Evolutionary conservation across 2,888 invertebrate genomes (phyloP).

Genomic region (Hirudinaria manillensis): DNA sequence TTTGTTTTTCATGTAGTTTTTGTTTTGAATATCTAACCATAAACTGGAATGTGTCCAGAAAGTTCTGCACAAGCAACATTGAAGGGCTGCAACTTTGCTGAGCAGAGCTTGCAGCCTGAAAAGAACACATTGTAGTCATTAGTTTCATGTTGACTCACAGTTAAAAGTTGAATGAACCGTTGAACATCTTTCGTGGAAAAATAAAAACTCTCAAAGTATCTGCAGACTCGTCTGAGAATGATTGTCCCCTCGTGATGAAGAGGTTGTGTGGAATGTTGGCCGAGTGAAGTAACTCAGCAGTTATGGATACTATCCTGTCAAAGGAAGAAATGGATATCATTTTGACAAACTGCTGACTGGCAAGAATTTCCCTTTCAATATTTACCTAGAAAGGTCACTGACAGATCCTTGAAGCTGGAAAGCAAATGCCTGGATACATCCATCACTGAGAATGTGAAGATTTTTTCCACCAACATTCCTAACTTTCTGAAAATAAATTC

Average conservation of each 20-base stretch:
- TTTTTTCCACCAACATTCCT: not conserved
- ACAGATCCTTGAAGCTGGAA: conserved; percentile 13
- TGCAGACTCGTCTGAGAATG: not conserved
- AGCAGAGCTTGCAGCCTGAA: not conserved
- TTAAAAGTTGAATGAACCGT: conserved; percentile 43
- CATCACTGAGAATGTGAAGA: conserved; percentile 1
- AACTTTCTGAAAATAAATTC: conserved; percentile 1
- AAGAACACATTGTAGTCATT: conserved; percentile 14
- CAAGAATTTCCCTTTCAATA: not conserved
- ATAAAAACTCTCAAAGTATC: conserved; percentile 45
- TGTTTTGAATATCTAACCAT: conserved; percentile 47
- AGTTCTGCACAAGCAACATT: conserved; percentile 69
- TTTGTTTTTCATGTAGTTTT: too few species aligned
- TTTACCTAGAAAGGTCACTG: not conserved
- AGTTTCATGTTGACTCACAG: not conserved
- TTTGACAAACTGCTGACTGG: not conserved
- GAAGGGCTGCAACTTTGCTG: conserved; percentile 36
- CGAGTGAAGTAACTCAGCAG: not conserved
- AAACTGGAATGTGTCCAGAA: conserved; percentile 69
- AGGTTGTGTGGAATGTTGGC: conserved; percentile 12
- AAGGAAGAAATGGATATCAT: too few species aligned
- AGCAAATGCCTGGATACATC: conserved; percentile 4
- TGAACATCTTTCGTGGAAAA: conserved; percentile 55
- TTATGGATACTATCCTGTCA: not conserved
- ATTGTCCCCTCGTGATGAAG: not conserved